Evolutionary conservation across 2,797 vertebrate genomes (phyloP).

Genomic region (Pipistrellus pygmaeus): DNA sequence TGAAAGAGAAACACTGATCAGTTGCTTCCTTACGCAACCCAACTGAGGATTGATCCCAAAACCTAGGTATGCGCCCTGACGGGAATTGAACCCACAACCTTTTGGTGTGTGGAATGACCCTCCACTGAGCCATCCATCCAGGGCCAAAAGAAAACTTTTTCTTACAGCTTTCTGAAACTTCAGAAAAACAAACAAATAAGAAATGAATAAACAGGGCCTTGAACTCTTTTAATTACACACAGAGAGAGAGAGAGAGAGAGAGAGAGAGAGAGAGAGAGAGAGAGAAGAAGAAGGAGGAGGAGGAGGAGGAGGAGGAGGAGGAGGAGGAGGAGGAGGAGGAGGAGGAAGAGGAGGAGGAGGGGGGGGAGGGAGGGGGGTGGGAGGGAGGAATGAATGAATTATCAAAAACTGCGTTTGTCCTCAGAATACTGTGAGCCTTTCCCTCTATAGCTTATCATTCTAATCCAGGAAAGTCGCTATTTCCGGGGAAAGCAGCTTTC

Average conservation of each 20-base stretch:
- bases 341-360: no score
- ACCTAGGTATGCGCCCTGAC: neutral
- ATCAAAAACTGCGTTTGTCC: neutral
- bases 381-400: neutral
- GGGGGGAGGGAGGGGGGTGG: rapidly evolving
- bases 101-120: neutral
- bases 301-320: no score
- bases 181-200: neutral
- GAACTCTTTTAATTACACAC: neutral
- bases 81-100: neutral
- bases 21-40: neutral
- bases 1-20: neutral
- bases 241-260: neutral
- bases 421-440: neutral
- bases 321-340: no score
- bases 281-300: neutral
- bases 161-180: conserved; percentile 23
- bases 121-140: neutral
- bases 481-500: neutral
- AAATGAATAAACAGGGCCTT: neutral
- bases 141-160: neutral
- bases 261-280: no score
- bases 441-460: neutral
- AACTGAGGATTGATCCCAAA: neutral
- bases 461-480: neutral